A percentile compares a stretch with the other conserved stretches of the same genome.
Evolutionary conservation across 1,140 invertebrate species (phyloP).

Genomic region (Lepidurus arcticus): DNA sequence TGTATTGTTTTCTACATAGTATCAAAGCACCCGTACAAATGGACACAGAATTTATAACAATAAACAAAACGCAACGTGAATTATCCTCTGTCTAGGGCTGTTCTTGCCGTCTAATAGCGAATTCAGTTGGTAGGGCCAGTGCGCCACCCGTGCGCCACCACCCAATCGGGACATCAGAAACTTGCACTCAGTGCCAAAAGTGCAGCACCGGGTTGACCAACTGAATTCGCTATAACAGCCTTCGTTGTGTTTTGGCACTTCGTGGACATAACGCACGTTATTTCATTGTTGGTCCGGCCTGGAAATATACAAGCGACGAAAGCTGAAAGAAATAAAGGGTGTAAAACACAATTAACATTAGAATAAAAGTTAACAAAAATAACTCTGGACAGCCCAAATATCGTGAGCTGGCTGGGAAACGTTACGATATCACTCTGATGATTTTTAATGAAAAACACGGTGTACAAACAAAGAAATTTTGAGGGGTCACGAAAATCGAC

Average conservation of each 20-base stretch:
- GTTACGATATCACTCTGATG: too few species aligned
- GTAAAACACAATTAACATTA: not conserved
- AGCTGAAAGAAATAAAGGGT: not conserved
- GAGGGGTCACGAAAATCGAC: too few species aligned
- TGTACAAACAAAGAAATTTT: too few species aligned
- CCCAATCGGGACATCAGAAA: too few species aligned
- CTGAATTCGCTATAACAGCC: not conserved
- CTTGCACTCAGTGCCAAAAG: too few species aligned
- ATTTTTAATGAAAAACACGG: too few species aligned
- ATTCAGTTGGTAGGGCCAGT: too few species aligned
- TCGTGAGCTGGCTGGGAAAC: too few species aligned
- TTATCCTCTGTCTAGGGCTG: not conserved
- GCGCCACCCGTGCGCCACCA: too few species aligned
- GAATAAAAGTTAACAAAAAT: not conserved
- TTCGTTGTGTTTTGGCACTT: not conserved
- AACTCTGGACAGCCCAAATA: not conserved
- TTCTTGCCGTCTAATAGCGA: slow-evolving; percentile 4
- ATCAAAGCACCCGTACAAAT: not conserved
- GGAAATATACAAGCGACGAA: not conserved
- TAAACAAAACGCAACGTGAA: not conserved
- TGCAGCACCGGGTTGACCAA: too few species aligned
- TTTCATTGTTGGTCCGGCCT: not conserved
- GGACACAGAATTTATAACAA: not conserved
- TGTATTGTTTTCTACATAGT: not conserved
- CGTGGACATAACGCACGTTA: not conserved